These are phyloP conservation scores for Dicyrtoma fusca DNA, from an alignment of 2,888 invertebrate species.

Conservation along the genomic window DNA sequence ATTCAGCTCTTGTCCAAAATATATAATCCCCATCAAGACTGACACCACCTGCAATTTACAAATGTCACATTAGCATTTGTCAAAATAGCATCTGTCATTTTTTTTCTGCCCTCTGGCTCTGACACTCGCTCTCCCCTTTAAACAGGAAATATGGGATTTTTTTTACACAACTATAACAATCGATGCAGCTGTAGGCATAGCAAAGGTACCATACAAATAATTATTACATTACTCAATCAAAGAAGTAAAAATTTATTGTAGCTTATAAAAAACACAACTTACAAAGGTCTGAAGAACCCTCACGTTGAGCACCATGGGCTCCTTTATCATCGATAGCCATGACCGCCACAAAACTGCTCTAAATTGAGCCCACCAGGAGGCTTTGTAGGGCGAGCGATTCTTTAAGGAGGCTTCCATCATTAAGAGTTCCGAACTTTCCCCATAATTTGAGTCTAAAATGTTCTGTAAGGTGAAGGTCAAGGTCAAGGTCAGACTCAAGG, in stretches of 20 bases:
- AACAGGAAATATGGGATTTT: not conserved
- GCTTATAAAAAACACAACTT: too few species aligned
- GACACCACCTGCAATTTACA: conserved; percentile 74
- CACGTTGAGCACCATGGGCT: conserved; percentile 87
- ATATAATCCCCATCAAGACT: conserved; percentile 82
- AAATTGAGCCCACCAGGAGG: conserved; percentile 86
- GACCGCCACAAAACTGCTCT: conserved; percentile 87
- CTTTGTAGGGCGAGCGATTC: conserved; percentile 71
- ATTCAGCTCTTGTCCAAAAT: conserved; percentile 77
- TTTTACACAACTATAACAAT: not conserved
- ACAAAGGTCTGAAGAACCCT: conserved; percentile 86
- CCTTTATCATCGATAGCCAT: conserved; percentile 84
- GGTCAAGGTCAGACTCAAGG: too few species aligned
- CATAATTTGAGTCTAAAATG: conserved; percentile 8
- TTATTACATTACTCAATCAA: too few species aligned
- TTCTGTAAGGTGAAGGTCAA: too few species aligned
- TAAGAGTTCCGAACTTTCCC: conserved; percentile 12
- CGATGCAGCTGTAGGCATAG: too few species aligned
- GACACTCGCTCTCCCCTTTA: too few species aligned
- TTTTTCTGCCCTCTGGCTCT: too few species aligned
- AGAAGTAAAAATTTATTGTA: too few species aligned
- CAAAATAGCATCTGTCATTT: not conserved
- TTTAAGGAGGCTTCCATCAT: conserved; percentile 3
- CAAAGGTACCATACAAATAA: too few species aligned
- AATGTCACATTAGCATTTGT: not conserved